Evolutionary conservation across 2,888 invertebrate genomes (phyloP).

Genomic region (Sarcophaga variegata): DNA sequence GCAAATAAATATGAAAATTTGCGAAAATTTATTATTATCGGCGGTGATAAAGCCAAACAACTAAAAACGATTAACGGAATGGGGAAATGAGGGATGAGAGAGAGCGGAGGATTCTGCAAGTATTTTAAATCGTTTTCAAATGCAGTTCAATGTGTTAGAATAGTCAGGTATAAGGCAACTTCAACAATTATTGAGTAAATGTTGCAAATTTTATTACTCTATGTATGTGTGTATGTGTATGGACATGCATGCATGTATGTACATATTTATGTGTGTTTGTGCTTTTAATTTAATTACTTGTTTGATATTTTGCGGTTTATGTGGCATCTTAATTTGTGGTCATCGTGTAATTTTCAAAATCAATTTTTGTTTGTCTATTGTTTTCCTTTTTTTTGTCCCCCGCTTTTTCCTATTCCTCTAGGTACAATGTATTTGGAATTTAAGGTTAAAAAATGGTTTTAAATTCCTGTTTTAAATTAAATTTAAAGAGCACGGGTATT

Average conservation of each 20-base stretch:
- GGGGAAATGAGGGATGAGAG: background rate
- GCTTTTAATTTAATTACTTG: slow-evolving; percentile 67
- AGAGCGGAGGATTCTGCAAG: background rate
- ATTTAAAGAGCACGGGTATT: background rate
- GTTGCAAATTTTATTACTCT: slow-evolving; percentile 29
- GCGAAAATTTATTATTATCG: slow-evolving; percentile 67
- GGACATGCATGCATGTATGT: background rate
- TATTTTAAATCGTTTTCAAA: too few relatives aligned
- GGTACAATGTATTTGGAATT: background rate
- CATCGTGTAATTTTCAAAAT: slow-evolving; percentile 60
- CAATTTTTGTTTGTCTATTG: slow-evolving; percentile 30
- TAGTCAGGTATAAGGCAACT: too few relatives aligned
- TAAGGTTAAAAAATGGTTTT: background rate
- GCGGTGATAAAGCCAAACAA: slow-evolving; percentile 53
- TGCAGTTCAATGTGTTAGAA: too few relatives aligned
- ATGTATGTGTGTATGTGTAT: slow-evolving; percentile 17
- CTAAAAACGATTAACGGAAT: slow-evolving; percentile 6
- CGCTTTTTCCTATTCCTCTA: background rate
- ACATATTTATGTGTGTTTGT: background rate
- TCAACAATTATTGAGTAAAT: background rate
- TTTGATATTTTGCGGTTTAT: slow-evolving; percentile 67
- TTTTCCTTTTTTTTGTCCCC: background rate
- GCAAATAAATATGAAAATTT: slow-evolving; percentile 67
- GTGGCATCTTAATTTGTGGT: slow-evolving; percentile 70
- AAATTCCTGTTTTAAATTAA: background rate